Conservation (phyloP, 2,888 invertebrate genomes). For the Philopedon plagiatum region DNA sequence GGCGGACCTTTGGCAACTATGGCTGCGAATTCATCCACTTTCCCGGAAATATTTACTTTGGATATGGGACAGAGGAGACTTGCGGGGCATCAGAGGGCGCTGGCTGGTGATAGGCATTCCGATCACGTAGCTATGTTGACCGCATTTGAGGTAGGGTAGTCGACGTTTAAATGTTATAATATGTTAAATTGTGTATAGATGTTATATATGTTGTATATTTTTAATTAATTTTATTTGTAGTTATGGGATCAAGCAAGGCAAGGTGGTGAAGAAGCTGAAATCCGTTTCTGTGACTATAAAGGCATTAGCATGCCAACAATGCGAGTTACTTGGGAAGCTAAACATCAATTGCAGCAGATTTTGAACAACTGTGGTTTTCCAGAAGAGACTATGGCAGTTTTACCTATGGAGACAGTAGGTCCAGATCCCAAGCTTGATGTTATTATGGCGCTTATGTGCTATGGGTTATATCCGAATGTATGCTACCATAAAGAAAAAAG, state of each 20-base stretch:
- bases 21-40: slow-evolving; percentile 95
- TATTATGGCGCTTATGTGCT: slow-evolving; percentile 86
- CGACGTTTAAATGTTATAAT: slow-evolving; percentile 10
- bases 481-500: slow-evolving; percentile 96
- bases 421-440: slow-evolving; percentile 87
- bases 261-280: slow-evolving; percentile 83
- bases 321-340: slow-evolving; percentile 93
- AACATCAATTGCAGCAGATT: slow-evolving; percentile 75
- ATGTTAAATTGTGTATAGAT: not conserved
- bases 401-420: slow-evolving; percentile 81
- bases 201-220: not conserved
- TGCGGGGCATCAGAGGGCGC: slow-evolving; percentile 86
- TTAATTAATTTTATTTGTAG: slow-evolving; percentile 64
- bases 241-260: slow-evolving; percentile 80
- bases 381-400: slow-evolving; percentile 85
- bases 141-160: slow-evolving; percentile 80
- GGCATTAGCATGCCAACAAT: slow-evolving; percentile 87
- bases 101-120: slow-evolving; percentile 89
- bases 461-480: slow-evolving; percentile 97
- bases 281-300: slow-evolving; percentile 91
- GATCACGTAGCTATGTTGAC: slow-evolving; percentile 97
- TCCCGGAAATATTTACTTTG: slow-evolving; percentile 93
- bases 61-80: slow-evolving; percentile 83
- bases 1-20: slow-evolving; percentile 94
- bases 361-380: slow-evolving; percentile 86